Evolutionary conservation across 2,797 vertebrate species (phyloP).

Genomic region (Anas bernieri): DNA sequence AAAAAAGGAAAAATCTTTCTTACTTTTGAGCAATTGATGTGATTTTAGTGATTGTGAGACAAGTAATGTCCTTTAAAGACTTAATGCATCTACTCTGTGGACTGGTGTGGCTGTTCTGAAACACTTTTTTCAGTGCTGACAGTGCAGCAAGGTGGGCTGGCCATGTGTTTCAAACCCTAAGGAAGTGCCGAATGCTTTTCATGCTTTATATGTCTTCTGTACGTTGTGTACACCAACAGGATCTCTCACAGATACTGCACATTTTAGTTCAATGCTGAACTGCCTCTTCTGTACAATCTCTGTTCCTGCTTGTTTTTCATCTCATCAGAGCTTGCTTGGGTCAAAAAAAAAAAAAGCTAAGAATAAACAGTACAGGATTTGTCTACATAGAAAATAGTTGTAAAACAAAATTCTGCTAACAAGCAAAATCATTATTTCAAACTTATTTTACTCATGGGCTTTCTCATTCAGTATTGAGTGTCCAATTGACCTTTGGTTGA

Average conservation of each 20-base stretch:
- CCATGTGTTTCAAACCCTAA: not conserved
- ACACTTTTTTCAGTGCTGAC: not conserved
- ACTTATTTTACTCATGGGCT: not conserved
- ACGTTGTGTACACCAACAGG: not conserved
- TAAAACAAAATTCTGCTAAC: not conserved
- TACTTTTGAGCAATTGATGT: not conserved
- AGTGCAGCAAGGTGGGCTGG: not conserved
- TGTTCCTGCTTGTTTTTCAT: not conserved
- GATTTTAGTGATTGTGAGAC: not conserved
- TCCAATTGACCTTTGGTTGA: not conserved
- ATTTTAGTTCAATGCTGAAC: not conserved
- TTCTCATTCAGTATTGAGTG: not conserved
- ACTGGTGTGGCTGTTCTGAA: not conserved
- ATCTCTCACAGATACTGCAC: not conserved
- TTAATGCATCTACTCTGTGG: not conserved
- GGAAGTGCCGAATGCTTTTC: not conserved
- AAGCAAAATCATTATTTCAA: not conserved
- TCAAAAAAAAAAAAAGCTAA: not conserved
- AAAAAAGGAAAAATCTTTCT: not conserved
- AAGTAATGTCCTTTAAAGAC: not conserved
- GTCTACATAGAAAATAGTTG: not conserved
- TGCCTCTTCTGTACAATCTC: not conserved
- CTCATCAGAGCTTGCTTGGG: not conserved
- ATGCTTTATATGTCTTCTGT: not conserved
- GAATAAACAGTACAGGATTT: not conserved